phyloP scores from a whole-genome alignment of 2,113 vertebrate species.

The Hydrochoerus hydrochaeris region DNA sequence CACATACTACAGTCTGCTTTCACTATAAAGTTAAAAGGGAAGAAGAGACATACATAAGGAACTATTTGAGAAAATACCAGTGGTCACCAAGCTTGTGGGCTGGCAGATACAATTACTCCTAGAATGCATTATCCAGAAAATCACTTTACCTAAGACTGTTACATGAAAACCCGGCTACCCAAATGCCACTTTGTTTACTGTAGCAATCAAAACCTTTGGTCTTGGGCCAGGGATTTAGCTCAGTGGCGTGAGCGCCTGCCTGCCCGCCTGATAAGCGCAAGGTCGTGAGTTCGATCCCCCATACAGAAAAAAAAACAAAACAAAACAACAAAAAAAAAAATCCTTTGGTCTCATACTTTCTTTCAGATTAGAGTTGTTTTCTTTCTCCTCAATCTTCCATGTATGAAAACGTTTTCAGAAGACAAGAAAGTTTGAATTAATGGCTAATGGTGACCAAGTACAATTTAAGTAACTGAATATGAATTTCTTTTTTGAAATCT shows the following conservation, averaged over 20 bases:
- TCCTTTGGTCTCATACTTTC: neutral
- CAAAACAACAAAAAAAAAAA: too few species aligned
- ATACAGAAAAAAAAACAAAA: too few species aligned
- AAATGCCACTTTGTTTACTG: neutral
- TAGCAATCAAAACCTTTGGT: constrained; percentile 28
- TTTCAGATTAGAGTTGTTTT: neutral
- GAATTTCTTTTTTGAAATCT: neutral
- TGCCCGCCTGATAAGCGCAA: too few species aligned
- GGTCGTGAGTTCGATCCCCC: too few species aligned
- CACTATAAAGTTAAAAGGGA: neutral
- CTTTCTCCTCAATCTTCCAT: constrained; percentile 15
- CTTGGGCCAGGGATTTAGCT: too few species aligned
- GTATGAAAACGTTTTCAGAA: constrained; percentile 28
- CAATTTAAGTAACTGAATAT: constrained; percentile 1
- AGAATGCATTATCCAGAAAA: neutral
- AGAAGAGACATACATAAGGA: neutral
- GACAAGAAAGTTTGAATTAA: neutral
- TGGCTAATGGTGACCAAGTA: neutral
- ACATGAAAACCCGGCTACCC: neutral
- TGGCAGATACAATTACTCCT: neutral
- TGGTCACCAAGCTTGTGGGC: too few species aligned
- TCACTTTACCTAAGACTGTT: neutral
- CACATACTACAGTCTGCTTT: neutral
- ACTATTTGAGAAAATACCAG: neutral
- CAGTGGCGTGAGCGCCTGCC: too few species aligned